phyloP scores from a whole-genome alignment of 2,797 vertebrate genomes.

The Synanceia verrucosa region DNA sequence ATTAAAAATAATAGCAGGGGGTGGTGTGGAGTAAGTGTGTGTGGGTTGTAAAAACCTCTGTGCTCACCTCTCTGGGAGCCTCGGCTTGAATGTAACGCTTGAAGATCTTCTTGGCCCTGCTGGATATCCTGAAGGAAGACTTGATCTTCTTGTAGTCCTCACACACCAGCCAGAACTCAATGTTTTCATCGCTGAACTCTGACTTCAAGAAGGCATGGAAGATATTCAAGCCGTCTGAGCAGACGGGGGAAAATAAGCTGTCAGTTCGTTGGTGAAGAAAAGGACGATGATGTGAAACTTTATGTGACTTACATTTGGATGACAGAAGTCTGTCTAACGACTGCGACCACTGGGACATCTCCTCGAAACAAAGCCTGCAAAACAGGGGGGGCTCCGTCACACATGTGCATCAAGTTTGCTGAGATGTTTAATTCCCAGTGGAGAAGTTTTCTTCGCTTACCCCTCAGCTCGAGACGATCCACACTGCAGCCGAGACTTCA shows the following conservation, averaged over 20 bases:
- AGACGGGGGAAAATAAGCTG: neutral
- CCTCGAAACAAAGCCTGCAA: slow-evolving; percentile 83
- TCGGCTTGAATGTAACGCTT: slow-evolving; percentile 84
- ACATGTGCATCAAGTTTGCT: neutral
- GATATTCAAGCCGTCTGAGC: slow-evolving; percentile 82
- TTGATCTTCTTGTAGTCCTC: slow-evolving; percentile 88
- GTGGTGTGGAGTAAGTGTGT: neutral
- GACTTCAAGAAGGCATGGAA: slow-evolving; percentile 89
- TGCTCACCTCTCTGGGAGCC: slow-evolving; percentile 86
- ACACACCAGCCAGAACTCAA: slow-evolving; percentile 90
- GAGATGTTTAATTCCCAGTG: neutral
- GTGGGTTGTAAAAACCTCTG: neutral
- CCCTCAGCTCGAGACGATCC: slow-evolving; percentile 45
- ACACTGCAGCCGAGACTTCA: slow-evolving; percentile 58
- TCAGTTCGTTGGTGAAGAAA: slow-evolving; percentile 1
- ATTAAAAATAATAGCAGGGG: neutral
- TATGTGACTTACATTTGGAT: slow-evolving; percentile 84
- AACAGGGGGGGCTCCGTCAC: slow-evolving; percentile 9
- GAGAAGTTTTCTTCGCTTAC: slow-evolving; percentile 48
- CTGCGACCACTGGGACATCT: slow-evolving; percentile 86
- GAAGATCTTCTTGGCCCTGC: slow-evolving; percentile 88
- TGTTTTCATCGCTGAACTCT: slow-evolving; percentile 91
- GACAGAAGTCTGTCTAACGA: slow-evolving; percentile 87
- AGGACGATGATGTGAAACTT: neutral
- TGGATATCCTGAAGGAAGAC: slow-evolving; percentile 77